Evolutionary conservation across 2,797 vertebrate genomes (phyloP).

Genomic region (Acrossocheilus wenchowensis): DNA sequence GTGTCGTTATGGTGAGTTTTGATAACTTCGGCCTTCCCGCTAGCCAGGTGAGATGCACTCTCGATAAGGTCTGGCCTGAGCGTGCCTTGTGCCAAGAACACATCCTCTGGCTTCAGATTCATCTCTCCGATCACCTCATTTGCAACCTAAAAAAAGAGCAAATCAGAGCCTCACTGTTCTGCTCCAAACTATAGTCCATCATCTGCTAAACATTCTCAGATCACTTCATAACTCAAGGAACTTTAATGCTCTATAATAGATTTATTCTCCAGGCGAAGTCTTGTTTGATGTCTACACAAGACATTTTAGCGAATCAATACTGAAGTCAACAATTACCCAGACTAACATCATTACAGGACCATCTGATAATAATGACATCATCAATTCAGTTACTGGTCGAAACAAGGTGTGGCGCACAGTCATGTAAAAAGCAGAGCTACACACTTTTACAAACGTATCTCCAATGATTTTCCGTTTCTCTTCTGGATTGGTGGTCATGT

Average conservation of each 20-base stretch:
- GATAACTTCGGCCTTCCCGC: constrained; percentile 96
- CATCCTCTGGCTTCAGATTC: constrained; percentile 97
- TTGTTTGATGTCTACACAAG: neutral
- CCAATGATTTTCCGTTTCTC: constrained; percentile 99
- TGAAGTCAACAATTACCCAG: neutral
- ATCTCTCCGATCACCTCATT: constrained; percentile 98
- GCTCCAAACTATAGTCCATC: no score
- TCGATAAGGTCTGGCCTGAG: constrained; percentile 98
- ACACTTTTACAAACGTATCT: constrained; percentile 97
- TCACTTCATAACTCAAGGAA: neutral
- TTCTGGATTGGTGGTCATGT: constrained; percentile 99
- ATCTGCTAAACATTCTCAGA: no score
- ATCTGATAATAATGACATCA: constrained; percentile 6
- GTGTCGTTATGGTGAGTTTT: constrained; percentile 99
- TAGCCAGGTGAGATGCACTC: constrained; percentile 93
- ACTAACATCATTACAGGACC: neutral
- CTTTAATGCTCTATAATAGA: constrained; percentile 8
- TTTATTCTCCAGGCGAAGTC: neutral
- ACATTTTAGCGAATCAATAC: constrained; percentile 27
- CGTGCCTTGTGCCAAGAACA: constrained; percentile 96
- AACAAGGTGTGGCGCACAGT: neutral
- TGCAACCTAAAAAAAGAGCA: constrained; percentile 82
- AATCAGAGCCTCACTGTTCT: neutral
- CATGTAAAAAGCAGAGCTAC: constrained; percentile 6
- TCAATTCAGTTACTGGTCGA: neutral